A percentile compares a stretch with the other conserved stretches of the same genome.
These are phyloP conservation scores for Polydrusus pterygomalis DNA, from an alignment of 2,888 invertebrate genomes.

Conservation along the genomic window DNA sequence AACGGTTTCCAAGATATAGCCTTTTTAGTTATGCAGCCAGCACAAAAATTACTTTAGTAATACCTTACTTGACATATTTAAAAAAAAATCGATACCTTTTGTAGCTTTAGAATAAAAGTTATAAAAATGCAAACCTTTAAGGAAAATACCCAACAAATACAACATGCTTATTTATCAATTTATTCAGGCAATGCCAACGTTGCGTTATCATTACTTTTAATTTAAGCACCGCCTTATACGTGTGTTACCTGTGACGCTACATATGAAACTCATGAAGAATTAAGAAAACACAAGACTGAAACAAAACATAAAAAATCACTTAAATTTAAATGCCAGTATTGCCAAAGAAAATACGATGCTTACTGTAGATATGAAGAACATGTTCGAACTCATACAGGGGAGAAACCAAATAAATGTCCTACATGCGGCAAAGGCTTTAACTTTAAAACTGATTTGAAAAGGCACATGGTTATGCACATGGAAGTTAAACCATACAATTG, in stretches of 20 bases:
- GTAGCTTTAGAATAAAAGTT: too few relatives aligned
- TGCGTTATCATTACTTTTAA: background rate
- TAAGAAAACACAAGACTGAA: constrained; percentile 53
- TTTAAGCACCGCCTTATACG: constrained; percentile 47
- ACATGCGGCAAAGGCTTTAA: constrained; percentile 57
- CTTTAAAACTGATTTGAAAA: constrained; percentile 56
- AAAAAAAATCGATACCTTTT: too few relatives aligned
- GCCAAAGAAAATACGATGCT: constrained; percentile 51
- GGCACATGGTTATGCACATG: constrained; percentile 56
- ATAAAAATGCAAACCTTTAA: too few relatives aligned
- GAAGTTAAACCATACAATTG: constrained; percentile 56
- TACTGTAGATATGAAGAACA: constrained; percentile 55
- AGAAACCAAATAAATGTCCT: constrained; percentile 56
- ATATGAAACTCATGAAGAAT: constrained; percentile 45
- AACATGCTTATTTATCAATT: too few relatives aligned
- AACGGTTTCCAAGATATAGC: too few relatives aligned
- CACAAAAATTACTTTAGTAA: too few relatives aligned
- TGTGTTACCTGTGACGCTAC: constrained; percentile 55
- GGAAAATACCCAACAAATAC: too few relatives aligned
- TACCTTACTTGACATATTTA: too few relatives aligned
- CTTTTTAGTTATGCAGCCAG: too few relatives aligned
- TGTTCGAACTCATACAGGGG: constrained; percentile 57
- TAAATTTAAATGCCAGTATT: constrained; percentile 53
- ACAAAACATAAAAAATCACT: constrained; percentile 55
- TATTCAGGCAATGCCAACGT: background rate